Percentiles rank a stretch among this genome's conserved stretches.
Conservation (phyloP, 2,888 invertebrate genomes). For the Melolontha melolontha region DNA sequence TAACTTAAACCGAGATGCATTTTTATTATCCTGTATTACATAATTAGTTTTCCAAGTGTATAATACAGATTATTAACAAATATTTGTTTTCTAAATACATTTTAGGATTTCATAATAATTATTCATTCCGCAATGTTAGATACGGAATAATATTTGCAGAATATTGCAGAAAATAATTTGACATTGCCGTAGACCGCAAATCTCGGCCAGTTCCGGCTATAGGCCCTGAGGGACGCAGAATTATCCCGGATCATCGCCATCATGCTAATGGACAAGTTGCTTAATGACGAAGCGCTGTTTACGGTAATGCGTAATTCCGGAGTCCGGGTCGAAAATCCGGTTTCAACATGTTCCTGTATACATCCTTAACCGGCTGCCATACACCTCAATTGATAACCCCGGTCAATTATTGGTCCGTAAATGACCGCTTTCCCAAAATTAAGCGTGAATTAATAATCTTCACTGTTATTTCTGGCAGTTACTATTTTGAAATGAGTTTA, state of each 20-base stretch:
- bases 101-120: too few relatives aligned
- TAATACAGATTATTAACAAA: too few relatives aligned
- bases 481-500: too few relatives aligned
- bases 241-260: conserved; percentile 58
- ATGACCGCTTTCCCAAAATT: conserved; percentile 34
- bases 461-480: not conserved
- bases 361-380: conserved; percentile 16
- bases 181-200: conserved; percentile 54
- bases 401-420: conserved; percentile 32
- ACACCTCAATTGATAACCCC: conserved; percentile 30
- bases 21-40: too few relatives aligned
- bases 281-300: conserved; percentile 61
- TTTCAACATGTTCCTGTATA: conserved; percentile 9
- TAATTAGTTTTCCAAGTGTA: too few relatives aligned
- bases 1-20: too few relatives aligned
- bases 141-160: conserved; percentile 41
- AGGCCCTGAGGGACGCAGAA: conserved; percentile 56
- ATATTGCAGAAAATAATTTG: conserved; percentile 54
- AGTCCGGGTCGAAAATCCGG: conserved; percentile 48
- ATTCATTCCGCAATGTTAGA: too few relatives aligned
- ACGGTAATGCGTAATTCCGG: conserved; percentile 59
- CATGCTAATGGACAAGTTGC: conserved; percentile 60
- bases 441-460: conserved; percentile 39
- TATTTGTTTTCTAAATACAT: too few relatives aligned
- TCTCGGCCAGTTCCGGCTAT: conserved; percentile 57